Conservation (phyloP, 2,113 vertebrate genomes). For the Anser brachyrhynchus region DNA sequence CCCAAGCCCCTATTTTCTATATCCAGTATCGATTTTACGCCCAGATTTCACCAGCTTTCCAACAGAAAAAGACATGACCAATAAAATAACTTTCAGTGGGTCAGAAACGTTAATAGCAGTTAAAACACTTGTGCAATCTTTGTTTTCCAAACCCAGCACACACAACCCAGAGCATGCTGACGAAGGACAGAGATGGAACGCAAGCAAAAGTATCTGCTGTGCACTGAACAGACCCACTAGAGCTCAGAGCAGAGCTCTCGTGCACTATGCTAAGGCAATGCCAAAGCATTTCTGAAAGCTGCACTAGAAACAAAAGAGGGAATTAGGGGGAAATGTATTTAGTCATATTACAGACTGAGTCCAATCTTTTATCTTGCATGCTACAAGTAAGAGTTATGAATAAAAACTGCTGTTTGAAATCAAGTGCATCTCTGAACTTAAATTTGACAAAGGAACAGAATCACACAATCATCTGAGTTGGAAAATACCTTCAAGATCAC, state of each 20-base stretch:
- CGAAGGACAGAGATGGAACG: not conserved
- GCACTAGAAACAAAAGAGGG: not conserved
- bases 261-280: not conserved
- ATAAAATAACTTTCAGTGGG: not conserved
- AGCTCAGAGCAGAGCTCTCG: fast-evolving
- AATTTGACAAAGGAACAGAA: not conserved
- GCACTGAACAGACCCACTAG: not conserved
- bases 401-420: conserved; percentile 8
- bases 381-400: not conserved
- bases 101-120: not conserved
- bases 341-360: not conserved
- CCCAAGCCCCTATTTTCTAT: not conserved
- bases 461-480: no score
- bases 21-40: not conserved
- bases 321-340: not conserved
- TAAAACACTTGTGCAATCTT: not conserved
- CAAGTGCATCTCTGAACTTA: not conserved
- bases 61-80: not conserved
- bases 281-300: not conserved
- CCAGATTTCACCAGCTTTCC: not conserved
- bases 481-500: no score
- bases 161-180: not conserved
- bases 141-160: not conserved
- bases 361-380: not conserved
- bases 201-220: not conserved